Base-by-base conservation (phyloP, 2,888 invertebrate species). In the Camponotus fellah region DNA sequence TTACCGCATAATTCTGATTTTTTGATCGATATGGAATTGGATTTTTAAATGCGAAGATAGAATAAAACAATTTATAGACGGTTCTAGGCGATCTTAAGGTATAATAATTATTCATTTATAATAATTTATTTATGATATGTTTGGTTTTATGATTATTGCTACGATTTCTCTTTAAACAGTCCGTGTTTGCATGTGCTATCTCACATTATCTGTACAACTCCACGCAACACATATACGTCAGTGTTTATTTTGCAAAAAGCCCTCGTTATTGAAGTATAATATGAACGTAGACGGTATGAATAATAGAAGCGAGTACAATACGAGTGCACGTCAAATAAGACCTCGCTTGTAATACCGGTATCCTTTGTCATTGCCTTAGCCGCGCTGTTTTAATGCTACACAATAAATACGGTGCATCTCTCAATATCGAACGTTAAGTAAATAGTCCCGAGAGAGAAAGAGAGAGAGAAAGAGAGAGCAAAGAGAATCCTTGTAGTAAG, bases 201-300 rank as follows among this genome's bases (percentile, higher is more conserved):
- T 26, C 3, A 58, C 34, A 77, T 77, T 80, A 43, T 32, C 17
- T 60, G 60, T 58, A 71, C 60, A n/a, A 60, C 49, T 46, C 26
- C 34, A 80, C 37, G 60, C 12, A 60, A 72, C 12, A 72, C 12
- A 12, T 12, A 46, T 46, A 14, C 26, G 49, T 79, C 34, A 34
- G 79, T 80, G 72, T 80, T 80, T 80, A 60, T 12, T n/a, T 37
- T 83, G 43, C 58, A 68, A 80, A 68, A 82, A 62, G 62, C 66
- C 14, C 26, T 60, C 40, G 66, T 60, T 82, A 79, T 68, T 60
- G 60, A 40, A 49, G 68, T 46, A 68, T 82, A 83, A 69, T 37
- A 58, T 71, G 71, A 64, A 49, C 43, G 37, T 26, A 71, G 5
- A 21, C 43, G 37, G 46, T 9, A 58, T 21, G 17, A 58, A 37